phyloP scores from a whole-genome alignment of 2,113 vertebrate species.

The Mobula birostris region DNA sequence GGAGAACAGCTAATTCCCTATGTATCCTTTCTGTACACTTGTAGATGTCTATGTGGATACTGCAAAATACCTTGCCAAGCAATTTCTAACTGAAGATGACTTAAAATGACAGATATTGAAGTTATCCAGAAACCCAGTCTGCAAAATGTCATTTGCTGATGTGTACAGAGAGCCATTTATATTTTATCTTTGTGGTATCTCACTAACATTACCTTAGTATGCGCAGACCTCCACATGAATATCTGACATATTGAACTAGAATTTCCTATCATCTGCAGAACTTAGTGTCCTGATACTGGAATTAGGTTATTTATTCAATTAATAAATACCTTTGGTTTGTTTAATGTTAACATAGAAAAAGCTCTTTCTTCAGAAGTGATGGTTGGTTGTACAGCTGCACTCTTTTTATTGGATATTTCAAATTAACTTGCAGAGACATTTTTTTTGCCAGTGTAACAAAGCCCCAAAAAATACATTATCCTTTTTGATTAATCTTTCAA shows the following conservation, averaged over 20 bases:
- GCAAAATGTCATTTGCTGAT: not conserved
- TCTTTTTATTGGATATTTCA: not conserved
- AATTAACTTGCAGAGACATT: not conserved
- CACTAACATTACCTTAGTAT: not conserved
- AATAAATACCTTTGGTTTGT: not conserved
- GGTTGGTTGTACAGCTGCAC: not conserved
- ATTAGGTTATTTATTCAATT: not conserved
- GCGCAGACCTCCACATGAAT: not conserved
- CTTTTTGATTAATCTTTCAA: not conserved
- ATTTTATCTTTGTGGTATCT: not conserved
- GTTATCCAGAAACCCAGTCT: conserved; percentile 12
- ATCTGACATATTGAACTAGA: not conserved
- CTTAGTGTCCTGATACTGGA: not conserved
- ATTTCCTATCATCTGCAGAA: not conserved
- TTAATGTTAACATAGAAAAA: not conserved
- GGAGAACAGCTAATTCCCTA: conserved; percentile 76
- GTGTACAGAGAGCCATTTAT: conserved; percentile 2
- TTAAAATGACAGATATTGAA: conserved; percentile 26
- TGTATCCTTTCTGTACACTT: conserved; percentile 56
- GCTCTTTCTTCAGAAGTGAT: not conserved
- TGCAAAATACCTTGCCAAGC: not conserved
- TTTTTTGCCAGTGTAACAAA: not conserved
- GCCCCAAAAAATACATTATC: not conserved
- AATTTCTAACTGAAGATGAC: not conserved
- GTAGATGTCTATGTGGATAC: conserved; percentile 37